Evolutionary conservation across 2,888 invertebrate species (phyloP).

Genomic region (Stenodera caucasica): DNA sequence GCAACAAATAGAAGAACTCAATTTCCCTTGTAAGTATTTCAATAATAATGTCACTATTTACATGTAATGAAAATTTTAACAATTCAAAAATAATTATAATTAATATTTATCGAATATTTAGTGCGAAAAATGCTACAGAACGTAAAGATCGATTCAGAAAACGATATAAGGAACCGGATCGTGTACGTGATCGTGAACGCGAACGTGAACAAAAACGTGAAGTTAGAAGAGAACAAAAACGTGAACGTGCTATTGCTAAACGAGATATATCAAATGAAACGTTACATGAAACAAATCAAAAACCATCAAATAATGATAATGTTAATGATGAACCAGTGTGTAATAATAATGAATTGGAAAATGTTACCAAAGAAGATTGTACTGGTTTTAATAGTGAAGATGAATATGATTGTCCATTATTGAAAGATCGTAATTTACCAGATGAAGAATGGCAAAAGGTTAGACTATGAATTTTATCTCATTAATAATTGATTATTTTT

Average conservation of each 20-base stretch:
- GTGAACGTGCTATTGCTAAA: slow-evolving; percentile 43
- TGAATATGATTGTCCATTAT: slow-evolving; percentile 50
- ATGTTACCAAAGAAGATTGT: slow-evolving; percentile 49
- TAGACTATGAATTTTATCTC: slow-evolving; percentile 19
- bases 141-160: slow-evolving; percentile 50
- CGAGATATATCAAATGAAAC: slow-evolving; percentile 47
- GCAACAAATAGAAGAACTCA: slow-evolving; percentile 44
- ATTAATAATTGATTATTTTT: slow-evolving; percentile 8
- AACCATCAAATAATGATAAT: slow-evolving; percentile 38
- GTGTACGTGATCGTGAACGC: slow-evolving; percentile 45
- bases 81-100: no score
- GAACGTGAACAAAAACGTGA: slow-evolving; percentile 51
- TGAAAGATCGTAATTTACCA: slow-evolving; percentile 44
- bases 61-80: neutral
- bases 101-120: slow-evolving; percentile 6
- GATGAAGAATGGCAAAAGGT: slow-evolving; percentile 55
- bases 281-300: slow-evolving; percentile 39
- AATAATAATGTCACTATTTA: neutral
- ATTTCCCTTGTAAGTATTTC: slow-evolving; percentile 43
- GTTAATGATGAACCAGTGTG: slow-evolving; percentile 41
- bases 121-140: slow-evolving; percentile 38
- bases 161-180: slow-evolving; percentile 50
- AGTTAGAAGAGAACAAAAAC: slow-evolving; percentile 44
- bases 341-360: slow-evolving; percentile 41
- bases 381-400: slow-evolving; percentile 56